Evolutionary conservation across 2,113 vertebrate genomes (phyloP).

Genomic region (Dissostichus mawsoni): DNA sequence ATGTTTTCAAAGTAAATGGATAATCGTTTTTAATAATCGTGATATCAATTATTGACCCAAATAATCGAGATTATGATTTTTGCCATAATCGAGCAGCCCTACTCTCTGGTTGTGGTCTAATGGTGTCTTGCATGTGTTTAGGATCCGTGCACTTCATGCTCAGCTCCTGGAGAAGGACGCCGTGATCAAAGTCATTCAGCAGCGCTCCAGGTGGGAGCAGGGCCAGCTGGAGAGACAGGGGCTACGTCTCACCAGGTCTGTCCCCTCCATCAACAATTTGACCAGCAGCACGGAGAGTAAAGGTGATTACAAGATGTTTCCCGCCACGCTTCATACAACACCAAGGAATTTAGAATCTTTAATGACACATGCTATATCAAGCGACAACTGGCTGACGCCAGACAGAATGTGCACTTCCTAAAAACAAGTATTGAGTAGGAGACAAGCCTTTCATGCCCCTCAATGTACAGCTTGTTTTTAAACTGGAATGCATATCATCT

Average conservation of each 20-base stretch:
- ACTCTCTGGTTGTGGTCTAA: conserved; percentile 7
- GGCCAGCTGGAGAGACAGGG: conserved; percentile 84
- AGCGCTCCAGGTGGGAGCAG: conserved; percentile 90
- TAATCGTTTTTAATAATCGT: no score
- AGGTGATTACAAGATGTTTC: conserved; percentile 69
- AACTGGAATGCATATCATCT: conserved; percentile 75
- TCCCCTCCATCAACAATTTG: conserved; percentile 87
- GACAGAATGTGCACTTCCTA: conserved; percentile 76
- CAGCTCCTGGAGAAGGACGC: conserved; percentile 97
- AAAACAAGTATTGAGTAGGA: conserved; percentile 57
- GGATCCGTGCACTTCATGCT: conserved; percentile 92
- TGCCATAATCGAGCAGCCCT: no score
- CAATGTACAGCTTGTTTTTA: conserved; percentile 75
- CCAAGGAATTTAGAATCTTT: conserved; percentile 30
- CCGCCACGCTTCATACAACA: conserved; percentile 3
- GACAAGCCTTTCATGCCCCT: conserved; percentile 49
- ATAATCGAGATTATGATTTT: no score
- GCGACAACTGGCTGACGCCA: conserved; percentile 76
- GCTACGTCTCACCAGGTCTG: conserved; percentile 90
- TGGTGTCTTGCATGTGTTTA: conserved; percentile 35
- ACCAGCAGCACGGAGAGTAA: conserved; percentile 57
- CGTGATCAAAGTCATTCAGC: conserved; percentile 95
- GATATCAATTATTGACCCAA: no score
- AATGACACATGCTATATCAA: conserved; percentile 44
- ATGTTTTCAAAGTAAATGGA: no score